Evolutionary conservation across 2,113 vertebrate genomes (phyloP).

Genomic region (Podarcis cretensis): DNA sequence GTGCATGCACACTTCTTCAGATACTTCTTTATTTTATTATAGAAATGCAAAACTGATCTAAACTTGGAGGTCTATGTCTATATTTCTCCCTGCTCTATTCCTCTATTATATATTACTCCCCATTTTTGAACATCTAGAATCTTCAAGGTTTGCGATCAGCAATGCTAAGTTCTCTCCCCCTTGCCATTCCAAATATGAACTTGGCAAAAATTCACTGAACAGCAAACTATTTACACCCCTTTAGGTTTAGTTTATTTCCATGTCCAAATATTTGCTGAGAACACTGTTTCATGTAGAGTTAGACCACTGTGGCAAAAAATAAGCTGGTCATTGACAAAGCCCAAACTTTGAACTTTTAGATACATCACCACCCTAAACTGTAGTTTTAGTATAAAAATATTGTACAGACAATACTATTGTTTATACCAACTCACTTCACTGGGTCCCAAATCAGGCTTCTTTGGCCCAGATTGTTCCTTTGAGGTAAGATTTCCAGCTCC

Average conservation of each 20-base stretch:
- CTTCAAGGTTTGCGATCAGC: background rate
- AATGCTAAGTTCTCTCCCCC: background rate
- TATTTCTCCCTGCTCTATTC: background rate
- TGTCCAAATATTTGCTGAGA: too few relatives aligned
- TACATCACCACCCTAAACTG: constrained; percentile 17
- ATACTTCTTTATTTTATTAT: too few relatives aligned
- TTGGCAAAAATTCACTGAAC: background rate
- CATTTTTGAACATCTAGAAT: background rate
- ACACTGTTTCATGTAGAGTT: background rate
- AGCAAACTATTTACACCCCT: too few relatives aligned
- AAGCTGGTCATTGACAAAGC: background rate
- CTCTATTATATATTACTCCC: too few relatives aligned
- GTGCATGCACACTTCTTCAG: too few relatives aligned
- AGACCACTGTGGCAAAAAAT: background rate
- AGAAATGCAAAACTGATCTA: too few relatives aligned
- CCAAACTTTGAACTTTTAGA: background rate
- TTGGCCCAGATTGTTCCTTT: constrained; percentile 77
- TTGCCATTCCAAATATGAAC: too few relatives aligned
- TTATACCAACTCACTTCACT: constrained; percentile 81
- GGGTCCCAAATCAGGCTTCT: constrained; percentile 74
- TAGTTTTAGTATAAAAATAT: constrained; percentile 37
- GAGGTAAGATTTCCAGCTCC: constrained; percentile 79
- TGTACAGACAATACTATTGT: constrained; percentile 41
- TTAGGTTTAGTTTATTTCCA: too few relatives aligned
- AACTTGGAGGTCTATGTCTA: background rate